These are phyloP conservation scores for Musca vetustissima DNA, from an alignment of 1,140 invertebrate genomes.

Conservation along the genomic window DNA sequence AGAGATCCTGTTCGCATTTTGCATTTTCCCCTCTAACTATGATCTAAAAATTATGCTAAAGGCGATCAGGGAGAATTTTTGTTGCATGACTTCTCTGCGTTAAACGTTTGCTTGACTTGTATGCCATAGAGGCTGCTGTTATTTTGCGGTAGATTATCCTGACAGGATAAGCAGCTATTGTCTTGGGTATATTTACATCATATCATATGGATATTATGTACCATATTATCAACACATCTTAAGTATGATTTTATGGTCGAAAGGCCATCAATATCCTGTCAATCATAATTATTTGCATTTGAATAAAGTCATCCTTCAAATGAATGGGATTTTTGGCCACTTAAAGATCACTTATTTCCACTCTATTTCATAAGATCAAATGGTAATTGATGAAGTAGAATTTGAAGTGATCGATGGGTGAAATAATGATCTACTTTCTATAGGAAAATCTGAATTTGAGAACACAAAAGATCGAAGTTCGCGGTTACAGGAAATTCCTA, in stretches of 20 bases:
- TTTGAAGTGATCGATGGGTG: no score
- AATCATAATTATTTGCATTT: slow-evolving; percentile 16
- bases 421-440: no score
- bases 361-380: background rate
- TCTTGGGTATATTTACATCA: slow-evolving; percentile 4
- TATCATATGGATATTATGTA: background rate
- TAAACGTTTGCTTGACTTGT: background rate
- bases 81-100: background rate
- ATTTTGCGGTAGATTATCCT: slow-evolving; percentile 21
- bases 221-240: slow-evolving; percentile 11
- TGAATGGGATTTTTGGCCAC: no score
- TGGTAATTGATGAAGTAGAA: no score
- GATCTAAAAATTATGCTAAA: slow-evolving; percentile 8
- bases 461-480: no score
- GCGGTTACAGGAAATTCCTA: no score
- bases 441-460: no score
- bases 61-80: background rate
- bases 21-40: background rate
- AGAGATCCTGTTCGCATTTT: background rate
- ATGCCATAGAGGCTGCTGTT: background rate
- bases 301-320: background rate
- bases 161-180: background rate
- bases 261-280: background rate
- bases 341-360: no score
- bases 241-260: background rate